Conservation (phyloP, 2,113 vertebrate species). For the Solea senegalensis region DNA sequence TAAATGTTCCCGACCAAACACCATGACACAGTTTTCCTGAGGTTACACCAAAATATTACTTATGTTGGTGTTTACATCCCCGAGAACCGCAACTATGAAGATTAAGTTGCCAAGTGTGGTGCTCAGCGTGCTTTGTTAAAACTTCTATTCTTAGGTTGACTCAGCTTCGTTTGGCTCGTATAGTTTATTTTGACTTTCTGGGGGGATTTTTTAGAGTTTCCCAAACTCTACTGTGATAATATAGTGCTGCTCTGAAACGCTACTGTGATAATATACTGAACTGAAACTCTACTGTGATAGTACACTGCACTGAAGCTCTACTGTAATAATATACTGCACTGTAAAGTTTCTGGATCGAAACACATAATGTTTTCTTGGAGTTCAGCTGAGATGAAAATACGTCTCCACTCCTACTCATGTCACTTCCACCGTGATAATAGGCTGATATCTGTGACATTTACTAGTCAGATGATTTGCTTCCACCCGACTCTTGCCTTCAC, state of each 20-base stretch:
- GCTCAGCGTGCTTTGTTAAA: slow-evolving; percentile 35
- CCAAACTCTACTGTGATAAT: background rate
- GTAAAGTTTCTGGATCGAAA: background rate
- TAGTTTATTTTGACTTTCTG: background rate
- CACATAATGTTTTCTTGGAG: background rate
- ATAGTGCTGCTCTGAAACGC: too few relatives aligned
- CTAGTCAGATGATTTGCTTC: background rate
- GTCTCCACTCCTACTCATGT: background rate
- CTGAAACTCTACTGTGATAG: too few relatives aligned
- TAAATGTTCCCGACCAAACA: slow-evolving; percentile 39
- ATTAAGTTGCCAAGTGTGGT: slow-evolving; percentile 52
- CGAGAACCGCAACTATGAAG: slow-evolving; percentile 69
- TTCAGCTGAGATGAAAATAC: background rate
- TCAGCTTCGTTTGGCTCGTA: slow-evolving; percentile 5
- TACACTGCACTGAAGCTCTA: too few relatives aligned
- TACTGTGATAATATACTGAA: too few relatives aligned
- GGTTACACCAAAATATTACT: slow-evolving; percentile 70
- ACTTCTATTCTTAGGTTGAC: slow-evolving; percentile 55
- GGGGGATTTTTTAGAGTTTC: slow-evolving; percentile 9
- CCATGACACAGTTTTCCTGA: slow-evolving; percentile 64
- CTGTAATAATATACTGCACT: background rate
- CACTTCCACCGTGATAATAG: background rate
- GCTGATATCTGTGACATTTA: background rate
- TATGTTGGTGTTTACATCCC: slow-evolving; percentile 58
- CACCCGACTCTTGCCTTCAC: background rate